Base-by-base conservation (phyloP, 2,888 invertebrate genomes). In the Tetropium fuscum region DNA sequence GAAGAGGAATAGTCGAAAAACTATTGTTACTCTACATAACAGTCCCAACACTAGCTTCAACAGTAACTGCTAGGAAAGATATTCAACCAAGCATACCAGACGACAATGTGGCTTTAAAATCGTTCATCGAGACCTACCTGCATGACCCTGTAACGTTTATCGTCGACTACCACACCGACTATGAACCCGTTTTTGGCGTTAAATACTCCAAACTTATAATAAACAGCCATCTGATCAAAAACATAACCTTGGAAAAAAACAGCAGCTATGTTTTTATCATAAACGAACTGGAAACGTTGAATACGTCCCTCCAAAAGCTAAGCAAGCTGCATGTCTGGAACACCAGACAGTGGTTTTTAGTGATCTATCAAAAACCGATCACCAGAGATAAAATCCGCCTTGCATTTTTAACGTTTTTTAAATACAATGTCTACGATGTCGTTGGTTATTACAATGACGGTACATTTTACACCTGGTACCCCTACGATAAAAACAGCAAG, bases 391-490 rank as follows among this genome's bases (percentile, higher is more conserved):
- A 10, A 8, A 22, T 38, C n/a, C 2, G 16, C 6, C 1, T n/a
- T 8, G 32, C 19, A 5, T 49, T 49, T 10, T n/a, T 6, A 4
- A 1, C 5, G 5, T 19, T 49, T 7, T 38, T 36, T 15, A 11
- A 2, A 4, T 7, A n/a, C 1, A 11, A 22, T 7, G 16, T 49
- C n/a, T 38, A 22, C 25, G 38, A 49, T 16, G 16, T 10, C n/a
- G 41, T 38, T 5, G 16, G 13, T 5, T 49, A 25, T n/a, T 1
- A 13, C n/a, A 10, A 40, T 1, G 7, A 53, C 3, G 16, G 15
- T 1, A 18, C 0, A 7, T 34, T 53, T 10, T 53, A 27, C 16
- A 55, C 55, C 3, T 55, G 54, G 54, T 44, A 40, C 13, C 55
- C 55, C 4, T 47, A 27, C 13, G 38, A 16, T 5, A 25, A 25